Percentiles rank a stretch among this genome's conserved stretches.
Conservation (phyloP, 2,797 vertebrate genomes). For the Gymnopithys bicolor region DNA sequence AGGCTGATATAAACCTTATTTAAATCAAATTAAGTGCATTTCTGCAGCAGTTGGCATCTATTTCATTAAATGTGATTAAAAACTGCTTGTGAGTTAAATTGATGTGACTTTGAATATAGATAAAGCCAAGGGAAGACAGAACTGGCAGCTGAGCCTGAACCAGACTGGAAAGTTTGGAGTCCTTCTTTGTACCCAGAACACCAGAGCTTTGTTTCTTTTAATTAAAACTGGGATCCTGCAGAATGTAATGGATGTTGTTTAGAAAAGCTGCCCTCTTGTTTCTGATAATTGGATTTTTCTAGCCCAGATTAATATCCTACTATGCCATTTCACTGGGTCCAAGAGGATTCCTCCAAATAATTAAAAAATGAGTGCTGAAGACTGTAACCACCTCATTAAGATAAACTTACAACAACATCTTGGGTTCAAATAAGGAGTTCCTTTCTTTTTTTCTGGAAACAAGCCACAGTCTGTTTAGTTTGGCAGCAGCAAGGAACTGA, state of each 20-base stretch:
- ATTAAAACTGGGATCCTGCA: conserved; percentile 54
- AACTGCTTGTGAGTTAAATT: conserved; percentile 52
- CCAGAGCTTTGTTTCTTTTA: conserved; percentile 65
- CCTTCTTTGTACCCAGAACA: conserved; percentile 48
- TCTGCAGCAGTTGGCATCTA: conserved; percentile 57
- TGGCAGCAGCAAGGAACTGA: neutral
- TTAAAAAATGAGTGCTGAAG: conserved; percentile 37
- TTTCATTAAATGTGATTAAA: conserved; percentile 63
- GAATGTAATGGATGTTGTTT: conserved; percentile 51
- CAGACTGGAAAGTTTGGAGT: neutral
- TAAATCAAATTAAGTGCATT: conserved; percentile 63
- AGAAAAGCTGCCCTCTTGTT: conserved; percentile 38
- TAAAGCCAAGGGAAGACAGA: conserved; percentile 34
- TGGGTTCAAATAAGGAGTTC: conserved; percentile 55
- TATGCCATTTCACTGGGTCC: neutral
- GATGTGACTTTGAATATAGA: conserved; percentile 61
- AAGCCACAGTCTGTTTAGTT: conserved; percentile 55
- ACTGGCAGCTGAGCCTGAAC: conserved; percentile 43
- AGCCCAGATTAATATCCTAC: conserved; percentile 69
- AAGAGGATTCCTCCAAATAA: conserved; percentile 62
- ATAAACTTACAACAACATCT: conserved; percentile 59
- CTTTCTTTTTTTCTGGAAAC: conserved; percentile 47
- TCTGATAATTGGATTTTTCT: conserved; percentile 68
- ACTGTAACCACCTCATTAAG: conserved; percentile 52
- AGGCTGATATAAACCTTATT: conserved; percentile 50